phyloP scores from a whole-genome alignment of 2,113 vertebrate species.

The Recurvirostra avosetta region DNA sequence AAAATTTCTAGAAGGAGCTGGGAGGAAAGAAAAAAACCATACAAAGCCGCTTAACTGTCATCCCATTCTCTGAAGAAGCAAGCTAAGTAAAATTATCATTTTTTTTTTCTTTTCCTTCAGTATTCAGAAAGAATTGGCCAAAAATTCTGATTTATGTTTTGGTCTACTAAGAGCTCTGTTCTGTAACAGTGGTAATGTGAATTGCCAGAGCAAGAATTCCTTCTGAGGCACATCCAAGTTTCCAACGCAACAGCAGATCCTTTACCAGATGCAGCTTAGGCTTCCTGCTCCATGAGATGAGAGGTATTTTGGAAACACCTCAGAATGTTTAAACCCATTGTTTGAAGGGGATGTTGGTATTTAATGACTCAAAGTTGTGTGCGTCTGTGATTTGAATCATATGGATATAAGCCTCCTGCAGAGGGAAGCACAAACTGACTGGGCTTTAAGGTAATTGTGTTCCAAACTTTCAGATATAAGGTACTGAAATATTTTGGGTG shows the following conservation, averaged over 20 bases:
- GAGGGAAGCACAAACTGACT: neutral
- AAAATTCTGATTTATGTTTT: neutral
- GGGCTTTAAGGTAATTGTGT: neutral
- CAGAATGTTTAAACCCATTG: neutral
- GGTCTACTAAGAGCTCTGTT: neutral
- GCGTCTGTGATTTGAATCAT: neutral
- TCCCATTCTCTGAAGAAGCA: neutral
- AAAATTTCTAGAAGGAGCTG: neutral
- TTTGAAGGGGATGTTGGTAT: neutral
- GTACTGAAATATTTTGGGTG: neutral
- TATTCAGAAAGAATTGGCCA: neutral
- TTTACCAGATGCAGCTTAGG: neutral
- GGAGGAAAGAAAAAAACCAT: rapidly evolving
- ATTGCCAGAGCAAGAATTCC: neutral
- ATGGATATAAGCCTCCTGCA: neutral
- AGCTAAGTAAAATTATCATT: neutral
- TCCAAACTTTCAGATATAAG: neutral
- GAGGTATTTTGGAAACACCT: neutral
- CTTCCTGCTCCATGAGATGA: neutral
- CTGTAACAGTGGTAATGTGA: neutral
- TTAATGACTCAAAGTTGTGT: neutral
- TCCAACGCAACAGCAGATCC: neutral
- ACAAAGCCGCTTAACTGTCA: neutral
- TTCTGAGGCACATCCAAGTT: neutral
- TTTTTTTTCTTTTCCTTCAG: neutral